Percentiles rank a stretch among this genome's conserved stretches.
These are phyloP conservation scores for Cepaea nemoralis DNA, from an alignment of 1,140 invertebrate genomes.

Conservation along the genomic window DNA sequence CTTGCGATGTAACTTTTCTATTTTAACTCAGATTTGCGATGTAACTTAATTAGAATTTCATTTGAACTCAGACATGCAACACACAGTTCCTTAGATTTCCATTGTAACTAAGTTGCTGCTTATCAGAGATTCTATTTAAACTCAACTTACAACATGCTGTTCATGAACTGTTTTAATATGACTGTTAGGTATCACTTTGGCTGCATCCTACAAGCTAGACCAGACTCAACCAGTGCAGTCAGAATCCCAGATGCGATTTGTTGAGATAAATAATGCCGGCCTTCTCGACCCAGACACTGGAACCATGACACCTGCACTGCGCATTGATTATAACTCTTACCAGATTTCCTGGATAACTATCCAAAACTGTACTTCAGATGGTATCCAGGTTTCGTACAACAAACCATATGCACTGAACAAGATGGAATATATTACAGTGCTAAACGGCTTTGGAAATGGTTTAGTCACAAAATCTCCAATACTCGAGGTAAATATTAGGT, in stretches of 20 bases:
- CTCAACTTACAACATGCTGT: too few species aligned
- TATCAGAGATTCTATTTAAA: too few species aligned
- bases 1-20: too few species aligned
- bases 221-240: constrained; percentile 25
- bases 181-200: constrained; percentile 63
- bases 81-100: too few species aligned
- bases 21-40: too few species aligned
- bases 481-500: constrained; percentile 45
- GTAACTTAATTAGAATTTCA: too few species aligned
- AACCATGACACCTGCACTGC: constrained; percentile 89
- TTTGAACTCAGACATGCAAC: too few species aligned
- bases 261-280: constrained; percentile 78
- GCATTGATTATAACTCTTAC: constrained; percentile 96
- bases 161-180: too few species aligned
- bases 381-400: constrained; percentile 87
- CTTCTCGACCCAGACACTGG: constrained; percentile 94
- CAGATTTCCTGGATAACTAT: constrained; percentile 75
- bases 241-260: constrained; percentile 58
- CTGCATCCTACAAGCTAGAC: constrained; percentile 56
- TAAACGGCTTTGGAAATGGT: constrained; percentile 64
- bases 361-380: constrained; percentile 76
- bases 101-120: too few species aligned
- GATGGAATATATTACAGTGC: constrained; percentile 60
- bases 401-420: constrained; percentile 78
- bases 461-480: constrained; percentile 61